phyloP scores from a whole-genome alignment of 2,888 invertebrate genomes.

The Epsilonema sp. region DNA sequence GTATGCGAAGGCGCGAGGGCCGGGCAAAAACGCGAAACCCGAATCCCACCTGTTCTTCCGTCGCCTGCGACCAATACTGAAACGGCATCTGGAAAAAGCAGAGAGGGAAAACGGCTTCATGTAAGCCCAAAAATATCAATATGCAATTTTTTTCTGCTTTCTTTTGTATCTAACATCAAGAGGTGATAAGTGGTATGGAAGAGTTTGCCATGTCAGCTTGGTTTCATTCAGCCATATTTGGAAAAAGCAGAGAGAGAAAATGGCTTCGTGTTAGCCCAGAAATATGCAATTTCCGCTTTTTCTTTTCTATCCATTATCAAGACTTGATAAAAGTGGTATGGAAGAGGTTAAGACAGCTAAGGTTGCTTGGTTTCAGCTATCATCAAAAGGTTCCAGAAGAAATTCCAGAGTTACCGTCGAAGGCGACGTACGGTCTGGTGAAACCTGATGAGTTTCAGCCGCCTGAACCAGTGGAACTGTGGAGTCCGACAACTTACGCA shows the following conservation, averaged over 20 bases:
- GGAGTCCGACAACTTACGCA: constrained; percentile 35
- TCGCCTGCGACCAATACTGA: constrained; percentile 39
- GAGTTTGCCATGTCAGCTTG: background rate
- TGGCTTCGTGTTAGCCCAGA: background rate
- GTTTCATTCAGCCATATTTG: too few relatives aligned
- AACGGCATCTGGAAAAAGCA: constrained; percentile 43
- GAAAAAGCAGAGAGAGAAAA: too few relatives aligned
- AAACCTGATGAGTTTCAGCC: constrained; percentile 40
- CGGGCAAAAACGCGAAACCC: constrained; percentile 40
- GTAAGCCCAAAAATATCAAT: too few relatives aligned
- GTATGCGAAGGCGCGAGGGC: constrained; percentile 40
- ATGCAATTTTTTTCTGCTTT: background rate
- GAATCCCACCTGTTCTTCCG: constrained; percentile 43
- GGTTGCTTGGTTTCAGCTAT: constrained; percentile 32
- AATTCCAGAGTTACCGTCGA: constrained; percentile 39
- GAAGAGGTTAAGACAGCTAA: background rate
- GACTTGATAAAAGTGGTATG: too few relatives aligned
- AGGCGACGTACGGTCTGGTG: constrained; percentile 44
- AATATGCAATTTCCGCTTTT: background rate
- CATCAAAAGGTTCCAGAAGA: constrained; percentile 43
- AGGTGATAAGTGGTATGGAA: constrained; percentile 1
- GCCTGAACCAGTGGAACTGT: constrained; percentile 37
- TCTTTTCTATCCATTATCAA: too few relatives aligned
- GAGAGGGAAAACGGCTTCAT: constrained; percentile 46
- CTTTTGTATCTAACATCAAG: background rate